Percentiles rank a stretch among this genome's conserved stretches.
Evolutionary conservation across 2,888 invertebrate genomes (phyloP).

Genomic region (Nebria salina): DNA sequence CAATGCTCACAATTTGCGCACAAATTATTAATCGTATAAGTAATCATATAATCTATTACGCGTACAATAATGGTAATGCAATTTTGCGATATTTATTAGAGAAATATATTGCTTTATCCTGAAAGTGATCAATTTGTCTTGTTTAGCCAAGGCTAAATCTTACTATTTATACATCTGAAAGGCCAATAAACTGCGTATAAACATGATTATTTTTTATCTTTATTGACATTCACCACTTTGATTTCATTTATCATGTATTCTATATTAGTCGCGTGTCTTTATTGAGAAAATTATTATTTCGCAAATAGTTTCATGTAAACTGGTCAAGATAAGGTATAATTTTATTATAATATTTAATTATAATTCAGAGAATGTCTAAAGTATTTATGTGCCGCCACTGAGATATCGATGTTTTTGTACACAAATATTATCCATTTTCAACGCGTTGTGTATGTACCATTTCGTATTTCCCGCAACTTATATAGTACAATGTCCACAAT

Average conservation of each 20-base stretch:
- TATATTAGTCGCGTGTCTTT: neutral
- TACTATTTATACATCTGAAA: neutral
- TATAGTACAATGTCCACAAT: constrained; percentile 45
- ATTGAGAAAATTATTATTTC: neutral
- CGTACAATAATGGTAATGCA: neutral
- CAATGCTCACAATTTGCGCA: neutral
- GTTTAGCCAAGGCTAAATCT: neutral
- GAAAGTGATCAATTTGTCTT: neutral
- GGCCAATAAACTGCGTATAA: neutral
- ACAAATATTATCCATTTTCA: neutral
- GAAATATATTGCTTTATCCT: neutral
- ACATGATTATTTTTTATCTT: neutral
- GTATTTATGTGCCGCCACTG: neutral
- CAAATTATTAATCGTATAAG: neutral
- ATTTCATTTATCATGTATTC: neutral
- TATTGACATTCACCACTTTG: constrained; percentile 1
- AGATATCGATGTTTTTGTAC: neutral
- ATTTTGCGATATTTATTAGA: neutral
- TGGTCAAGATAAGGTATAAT: no score
- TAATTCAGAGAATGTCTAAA: no score
- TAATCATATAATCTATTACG: neutral
- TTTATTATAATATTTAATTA: no score
- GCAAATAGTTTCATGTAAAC: no score
- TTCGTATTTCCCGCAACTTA: constrained; percentile 24
- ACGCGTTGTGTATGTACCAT: constrained; percentile 5